Evolutionary conservation across 2,888 invertebrate genomes (phyloP), one percentile per base, ranked within the genome.

Genomic region (Leptothorax acervorum): DNA sequence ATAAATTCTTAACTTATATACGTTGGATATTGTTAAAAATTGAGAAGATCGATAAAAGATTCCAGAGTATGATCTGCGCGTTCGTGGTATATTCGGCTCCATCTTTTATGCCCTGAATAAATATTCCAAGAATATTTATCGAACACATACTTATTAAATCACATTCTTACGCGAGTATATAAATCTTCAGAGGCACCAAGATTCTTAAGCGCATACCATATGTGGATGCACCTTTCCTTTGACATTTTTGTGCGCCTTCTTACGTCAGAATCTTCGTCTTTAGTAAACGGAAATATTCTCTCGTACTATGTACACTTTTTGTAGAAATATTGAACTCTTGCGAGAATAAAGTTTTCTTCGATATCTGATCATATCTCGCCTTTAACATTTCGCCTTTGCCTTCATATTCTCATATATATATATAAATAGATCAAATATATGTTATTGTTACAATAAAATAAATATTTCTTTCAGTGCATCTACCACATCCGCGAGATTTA

Each of bases 261-360:
- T 84, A 87, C 74, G 71, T 88, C 84, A 85, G 66, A 83, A 75
- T 70, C 35, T 73, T 85, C 71, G 62, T 84, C 79, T 87, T 85
- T 83, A 66, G 31, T 68, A 88, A 85, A 82, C 83, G 55, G 63
- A 81, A 74, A 82, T 62, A 62, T 65, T 62, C 48, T 51, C 53
- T 60, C 42, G 39, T 15, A 45, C 23, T 39, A 55, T 42, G 28
- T 39, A 55, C 23, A 60, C 42, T 68, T 82, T 85, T 75, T 79
- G 45, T 1, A 73, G 70, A 73, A 82, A 84, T 85, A 88, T 68
- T 48, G 66, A 73, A 51, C 39, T 73, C 39, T 35, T 42, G 31
- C 76, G 74, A 83, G 85, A 78, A 86, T 83, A 82, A 51, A 55
- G 81, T 87, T 88, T 78, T 82, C 84, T 53, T 74, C 55, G 42